Base-by-base conservation (phyloP, 2,113 vertebrate genomes). In the Chamaetylas fuelleborni region DNA sequence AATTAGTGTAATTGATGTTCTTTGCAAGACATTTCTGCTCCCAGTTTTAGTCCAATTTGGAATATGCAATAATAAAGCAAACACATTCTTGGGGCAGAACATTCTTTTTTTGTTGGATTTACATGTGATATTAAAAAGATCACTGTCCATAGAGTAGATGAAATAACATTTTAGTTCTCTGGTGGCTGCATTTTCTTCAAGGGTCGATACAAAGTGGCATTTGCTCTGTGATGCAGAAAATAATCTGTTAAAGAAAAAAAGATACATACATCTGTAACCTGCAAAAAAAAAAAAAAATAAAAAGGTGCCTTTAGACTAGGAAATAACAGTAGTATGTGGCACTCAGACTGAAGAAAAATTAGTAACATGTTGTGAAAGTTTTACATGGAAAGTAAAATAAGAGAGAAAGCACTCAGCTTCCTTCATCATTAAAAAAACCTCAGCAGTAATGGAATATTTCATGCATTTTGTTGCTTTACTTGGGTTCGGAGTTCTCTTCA, bases 221-320 rank as follows among this genome's bases (percentile, higher is more conserved):
- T 94, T 96, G 88, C 66, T 95, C 94, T 85, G 48, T 67, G 69
- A 93, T 95, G 92, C 91, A 94, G 96, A 97, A 97, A 97, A 97
- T 93, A 96, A 96, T 97, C 95, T 94, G 86, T 92, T 97, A 73
- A 88, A 91, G 79, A 66, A 93, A 95, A 88, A 78, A 88, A 81
- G 38, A 56, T 65, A 65, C 1, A 4, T 80, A 91, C 33, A 57
- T 73, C 66, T 91, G 87, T 90, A 96, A 96, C 85, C 61, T 70
- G 50, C 11, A 47, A 53, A 56, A 72, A 9, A 9, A 77, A 88
- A 40, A 67, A n/a, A n/a, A n/a, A n/a, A n/a, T n/a, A 70, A 38
- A 67, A 53, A 50, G 13, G 19, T 2, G 5, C 17, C 15, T 69
- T 91, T 70, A 77, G 36, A 88, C 34, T 76, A 54, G 81, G 8